A percentile compares a stretch with the other conserved stretches of the same genome.
Evolutionary conservation across 2,113 vertebrate species (phyloP).

Genomic region (Panthera tigris): DNA sequence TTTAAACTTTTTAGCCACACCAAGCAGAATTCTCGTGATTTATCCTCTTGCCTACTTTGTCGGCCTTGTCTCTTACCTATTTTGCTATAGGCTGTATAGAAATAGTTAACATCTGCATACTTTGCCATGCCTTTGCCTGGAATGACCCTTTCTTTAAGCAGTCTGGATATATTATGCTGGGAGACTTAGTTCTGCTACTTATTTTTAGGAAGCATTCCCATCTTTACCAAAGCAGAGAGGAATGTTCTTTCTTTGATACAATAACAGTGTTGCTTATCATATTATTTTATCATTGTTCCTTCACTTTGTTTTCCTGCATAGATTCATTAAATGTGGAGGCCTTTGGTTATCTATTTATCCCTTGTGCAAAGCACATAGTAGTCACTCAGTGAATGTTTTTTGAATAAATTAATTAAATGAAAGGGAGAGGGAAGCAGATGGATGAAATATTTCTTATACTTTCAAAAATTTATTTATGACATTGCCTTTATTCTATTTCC

Average conservation of each 20-base stretch:
- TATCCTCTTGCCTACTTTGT: not conserved
- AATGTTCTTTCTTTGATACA: not conserved
- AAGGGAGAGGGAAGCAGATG: not conserved
- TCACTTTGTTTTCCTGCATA: not conserved
- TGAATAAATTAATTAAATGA: not conserved
- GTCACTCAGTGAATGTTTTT: not conserved
- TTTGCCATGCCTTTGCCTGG: not conserved
- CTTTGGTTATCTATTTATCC: not conserved
- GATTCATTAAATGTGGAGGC: not conserved
- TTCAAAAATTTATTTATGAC: not conserved
- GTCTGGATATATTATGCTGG: not conserved
- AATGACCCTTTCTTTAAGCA: not conserved
- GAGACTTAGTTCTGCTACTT: not conserved
- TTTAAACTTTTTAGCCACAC: not conserved
- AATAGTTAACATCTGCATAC: not conserved
- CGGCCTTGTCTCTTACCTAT: not conserved
- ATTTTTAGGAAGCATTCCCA: not conserved
- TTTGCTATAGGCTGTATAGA: not conserved
- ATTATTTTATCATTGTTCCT: not conserved
- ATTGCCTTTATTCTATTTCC: slow-evolving; percentile 30
- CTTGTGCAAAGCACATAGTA: not conserved
- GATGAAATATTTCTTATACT: not conserved
- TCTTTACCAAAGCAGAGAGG: not conserved
- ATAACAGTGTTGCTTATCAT: not conserved
- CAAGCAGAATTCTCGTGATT: not conserved